These are phyloP conservation scores for Chiropotes sagulatus DNA, from an alignment of 2,797 vertebrate genomes.

Conservation along the genomic window DNA sequence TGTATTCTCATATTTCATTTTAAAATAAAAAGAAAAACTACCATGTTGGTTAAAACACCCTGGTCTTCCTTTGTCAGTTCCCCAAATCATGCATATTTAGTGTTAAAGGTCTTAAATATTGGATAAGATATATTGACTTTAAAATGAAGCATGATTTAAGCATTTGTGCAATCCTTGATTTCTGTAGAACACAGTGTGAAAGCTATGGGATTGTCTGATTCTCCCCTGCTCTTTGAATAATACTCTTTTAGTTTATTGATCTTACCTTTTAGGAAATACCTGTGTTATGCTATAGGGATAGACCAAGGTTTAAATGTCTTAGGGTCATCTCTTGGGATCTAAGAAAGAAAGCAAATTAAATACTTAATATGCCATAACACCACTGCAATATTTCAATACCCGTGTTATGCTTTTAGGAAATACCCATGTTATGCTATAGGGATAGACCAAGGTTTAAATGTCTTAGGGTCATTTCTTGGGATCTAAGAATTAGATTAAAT, in stretches of 20 bases:
- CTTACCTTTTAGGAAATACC: constrained; percentile 66
- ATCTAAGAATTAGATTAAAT: constrained; percentile 14
- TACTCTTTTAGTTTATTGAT: neutral
- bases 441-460: too few species aligned
- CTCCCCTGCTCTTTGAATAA: neutral
- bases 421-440: too few species aligned
- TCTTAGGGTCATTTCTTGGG: too few species aligned
- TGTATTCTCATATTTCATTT: neutral
- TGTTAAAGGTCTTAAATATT: neutral
- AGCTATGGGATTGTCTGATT: neutral
- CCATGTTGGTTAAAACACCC: neutral
- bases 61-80: neutral
- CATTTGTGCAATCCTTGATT: neutral
- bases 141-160: constrained; percentile 13
- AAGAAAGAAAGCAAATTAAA: constrained; percentile 68
- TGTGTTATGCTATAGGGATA: constrained; percentile 64
- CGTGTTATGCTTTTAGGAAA: too few species aligned
- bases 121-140: neutral
- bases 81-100: neutral
- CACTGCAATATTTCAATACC: neutral
- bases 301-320: constrained; percentile 66
- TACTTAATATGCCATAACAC: constrained; percentile 30
- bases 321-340: constrained; percentile 80
- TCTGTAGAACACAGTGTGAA: neutral
- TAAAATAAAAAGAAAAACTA: neutral